Evolutionary conservation across 2,888 invertebrate species (phyloP).

Genomic region (Kryphioiulus occultus): DNA sequence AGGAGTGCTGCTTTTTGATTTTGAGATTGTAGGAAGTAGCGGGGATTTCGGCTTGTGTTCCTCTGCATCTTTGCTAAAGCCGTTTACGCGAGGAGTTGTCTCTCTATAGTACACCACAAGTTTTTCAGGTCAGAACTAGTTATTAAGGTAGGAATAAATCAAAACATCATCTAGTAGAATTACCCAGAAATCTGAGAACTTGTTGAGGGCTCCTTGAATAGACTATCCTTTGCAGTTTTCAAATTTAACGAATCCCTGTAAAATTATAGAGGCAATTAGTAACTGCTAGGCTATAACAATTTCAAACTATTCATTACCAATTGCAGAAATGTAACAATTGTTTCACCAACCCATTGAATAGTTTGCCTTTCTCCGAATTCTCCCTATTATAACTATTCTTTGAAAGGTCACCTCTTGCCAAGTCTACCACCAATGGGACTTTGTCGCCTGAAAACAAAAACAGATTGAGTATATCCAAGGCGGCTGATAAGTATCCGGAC

Average conservation of each 20-base stretch:
- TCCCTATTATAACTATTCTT: constrained; percentile 51
- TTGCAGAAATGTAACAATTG: neutral
- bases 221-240: constrained; percentile 21
- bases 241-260: constrained; percentile 28
- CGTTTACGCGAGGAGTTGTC: neutral
- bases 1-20: neutral
- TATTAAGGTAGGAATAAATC: neutral
- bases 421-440: constrained; percentile 48
- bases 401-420: constrained; percentile 48
- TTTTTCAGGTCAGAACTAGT: neutral
- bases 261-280: neutral
- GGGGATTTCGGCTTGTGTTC: constrained; percentile 43
- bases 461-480: neutral
- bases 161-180: neutral
- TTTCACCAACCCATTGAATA: constrained; percentile 48
- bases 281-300: neutral
- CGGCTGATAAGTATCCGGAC: neutral
- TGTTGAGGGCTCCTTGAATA: constrained; percentile 28
- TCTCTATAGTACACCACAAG: neutral
- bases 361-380: constrained; percentile 51
- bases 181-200: constrained; percentile 1
- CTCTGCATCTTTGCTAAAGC: constrained; percentile 20
- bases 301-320: neutral
- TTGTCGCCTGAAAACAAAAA: constrained; percentile 48
- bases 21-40: neutral